Evolutionary conservation across 2,888 invertebrate species (phyloP).

Genomic region (Xestia sexstrigata): DNA sequence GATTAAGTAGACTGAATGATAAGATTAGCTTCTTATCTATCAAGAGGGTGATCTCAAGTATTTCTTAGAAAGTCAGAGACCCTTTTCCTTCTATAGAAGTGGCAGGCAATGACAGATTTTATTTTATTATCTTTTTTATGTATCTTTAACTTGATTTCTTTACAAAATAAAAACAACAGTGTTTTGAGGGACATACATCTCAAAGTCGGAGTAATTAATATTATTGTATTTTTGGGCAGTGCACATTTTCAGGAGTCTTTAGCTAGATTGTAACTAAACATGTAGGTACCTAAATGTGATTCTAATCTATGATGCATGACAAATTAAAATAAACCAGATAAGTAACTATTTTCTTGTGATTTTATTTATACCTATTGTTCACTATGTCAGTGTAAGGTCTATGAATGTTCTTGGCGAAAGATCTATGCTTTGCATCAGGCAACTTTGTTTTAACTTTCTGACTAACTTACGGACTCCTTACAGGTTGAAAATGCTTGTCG

Average conservation of each 20-base stretch:
- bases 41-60: constrained; percentile 38
- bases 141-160: constrained; percentile 16
- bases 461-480: not conserved
- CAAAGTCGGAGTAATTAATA: not conserved
- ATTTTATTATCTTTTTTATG: constrained; percentile 8
- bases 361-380: not conserved
- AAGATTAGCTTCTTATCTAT: constrained; percentile 53
- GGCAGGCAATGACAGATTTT: constrained; percentile 56
- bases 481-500: not conserved
- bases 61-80: constrained; percentile 40
- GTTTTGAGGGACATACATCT: not conserved
- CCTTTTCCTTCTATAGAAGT: constrained; percentile 34
- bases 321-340: not conserved
- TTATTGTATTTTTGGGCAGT: not conserved
- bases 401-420: not conserved
- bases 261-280: not conserved
- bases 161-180: not conserved
- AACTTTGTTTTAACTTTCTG: not conserved
- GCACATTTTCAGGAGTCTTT: not conserved
- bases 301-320: not conserved
- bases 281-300: not conserved
- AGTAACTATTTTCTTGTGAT: not conserved
- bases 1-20: constrained; percentile 24
- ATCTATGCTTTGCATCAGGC: not conserved
- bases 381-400: not conserved